Percentiles rank a stretch among this genome's conserved stretches.
Conservation (phyloP, 2,888 invertebrate species). For the Megalurothrips usitatus region DNA sequence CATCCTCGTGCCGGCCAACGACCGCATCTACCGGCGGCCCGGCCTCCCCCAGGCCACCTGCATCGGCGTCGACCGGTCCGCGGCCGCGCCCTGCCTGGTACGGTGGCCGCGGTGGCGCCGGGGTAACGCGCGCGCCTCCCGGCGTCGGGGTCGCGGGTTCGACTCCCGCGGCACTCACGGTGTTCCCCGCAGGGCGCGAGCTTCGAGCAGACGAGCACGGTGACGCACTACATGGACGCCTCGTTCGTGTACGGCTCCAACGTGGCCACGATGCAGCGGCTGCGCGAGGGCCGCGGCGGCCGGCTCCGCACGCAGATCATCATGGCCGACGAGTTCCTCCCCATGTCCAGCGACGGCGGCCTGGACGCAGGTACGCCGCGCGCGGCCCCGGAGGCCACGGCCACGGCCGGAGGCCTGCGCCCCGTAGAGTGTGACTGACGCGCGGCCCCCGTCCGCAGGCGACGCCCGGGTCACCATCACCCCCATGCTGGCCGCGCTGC, state of each 20-base stretch:
- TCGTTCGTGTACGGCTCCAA: constrained; percentile 41
- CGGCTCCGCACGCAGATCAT: constrained; percentile 42
- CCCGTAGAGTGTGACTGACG: too few relatives aligned
- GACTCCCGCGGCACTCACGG: too few relatives aligned
- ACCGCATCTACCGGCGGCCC: constrained; percentile 41
- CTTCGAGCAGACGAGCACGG: constrained; percentile 41
- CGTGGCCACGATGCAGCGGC: constrained; percentile 37
- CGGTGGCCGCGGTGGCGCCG: too few relatives aligned
- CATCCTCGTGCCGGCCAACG: constrained; percentile 41
- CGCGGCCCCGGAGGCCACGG: too few relatives aligned
- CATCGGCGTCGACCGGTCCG: constrained; percentile 41
- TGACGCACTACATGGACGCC: constrained; percentile 42
- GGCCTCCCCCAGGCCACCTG: constrained; percentile 37
- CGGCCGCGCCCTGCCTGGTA: constrained; percentile 56
- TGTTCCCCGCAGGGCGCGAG: constrained; percentile 41
- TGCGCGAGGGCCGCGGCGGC: constrained; percentile 40
- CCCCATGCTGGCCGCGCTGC: constrained; percentile 66
- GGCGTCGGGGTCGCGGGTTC: too few relatives aligned
- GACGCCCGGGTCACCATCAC: constrained; percentile 74
- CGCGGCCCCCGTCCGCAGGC: constrained; percentile 49
- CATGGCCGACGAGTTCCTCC: constrained; percentile 38
- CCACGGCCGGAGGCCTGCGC: too few relatives aligned
- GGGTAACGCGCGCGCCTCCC: too few relatives aligned
- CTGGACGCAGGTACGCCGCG: constrained; percentile 36
- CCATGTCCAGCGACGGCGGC: background rate